Base-by-base conservation (phyloP, 2,888 invertebrate species). In the Agriopis aurantiaria region DNA sequence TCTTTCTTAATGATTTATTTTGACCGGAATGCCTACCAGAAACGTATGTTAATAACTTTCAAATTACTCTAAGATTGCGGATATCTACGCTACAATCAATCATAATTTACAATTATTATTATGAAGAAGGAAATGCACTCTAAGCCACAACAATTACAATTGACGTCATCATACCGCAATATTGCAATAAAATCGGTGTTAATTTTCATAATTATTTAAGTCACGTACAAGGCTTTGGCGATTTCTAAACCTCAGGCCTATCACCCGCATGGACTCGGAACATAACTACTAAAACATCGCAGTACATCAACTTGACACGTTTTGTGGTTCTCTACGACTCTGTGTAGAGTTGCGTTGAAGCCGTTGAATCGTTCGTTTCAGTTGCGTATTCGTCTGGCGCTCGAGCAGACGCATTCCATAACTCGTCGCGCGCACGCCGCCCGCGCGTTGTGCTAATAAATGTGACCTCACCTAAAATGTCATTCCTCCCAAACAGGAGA, bases 201-300 rank as follows among this genome's bases (percentile, higher is more conserved):
- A 64, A 75, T 73, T 78, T 80, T 77, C 72, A 75, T 56, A 58
- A 58, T 58, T 58, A 84, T 79, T 77, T 71, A 72, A 75, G 79
- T 78, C 85, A 84, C 83, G 85, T 77, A 78, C 77, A 75, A 74
- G 77, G 73, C 72, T 80, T 75, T 75, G 76, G 78, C 75, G 79
- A 78, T 83, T 85, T 83, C 80, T 79, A 82, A 81, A 81, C 73
- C 71, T 53, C 61, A 49, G 49, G 65, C 62, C 79, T 84, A 82
- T 80, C 81, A 79, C 80, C 77, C 81, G 81, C 78, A 78, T 82
- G 55, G 40, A 49, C 40, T 53, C 10, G 12, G 48, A 58, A 59
- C 60, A 33, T 33, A 23, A 23, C 17, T 43, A 33, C 55, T 57
- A 56, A 48, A 64, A 63, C 49, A 59, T 48, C 60, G 12, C 64